Base-by-base conservation (phyloP, 2,888 invertebrate species). In the Polymixis lichenea region DNA sequence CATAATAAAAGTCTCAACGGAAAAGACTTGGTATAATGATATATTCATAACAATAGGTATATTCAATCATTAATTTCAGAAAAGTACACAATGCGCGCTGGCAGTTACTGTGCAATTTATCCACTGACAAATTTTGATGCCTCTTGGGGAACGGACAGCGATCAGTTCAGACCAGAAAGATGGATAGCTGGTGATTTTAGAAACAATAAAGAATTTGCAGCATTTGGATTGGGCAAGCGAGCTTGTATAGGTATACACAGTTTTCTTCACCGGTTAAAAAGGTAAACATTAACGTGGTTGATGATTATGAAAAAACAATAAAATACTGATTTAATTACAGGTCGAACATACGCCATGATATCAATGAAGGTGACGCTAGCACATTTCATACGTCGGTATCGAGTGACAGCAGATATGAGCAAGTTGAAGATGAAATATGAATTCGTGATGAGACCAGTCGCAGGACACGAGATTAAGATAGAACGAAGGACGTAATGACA, bases 271-370 rank as follows among this genome's bases (percentile, higher is more conserved):
- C 7, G 0, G 38, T n/a, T 17, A 17, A n/a, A 28, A 28, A 28
- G 1, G 7, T n/a, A 1, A 43, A 25, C 7, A 7, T 1, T 13
- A 11, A 28, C 13, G 5, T 13, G n/a, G 0, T 22, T 11, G 15
- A 43, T 7, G 1, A 28, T 22, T 11, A 19, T 22, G 15, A 51
- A 17, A n/a, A 38, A 0, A 19, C 2, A 65, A 53, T 71, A 22
- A 43, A 49, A 78, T 38, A 2, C 0, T 73, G 0, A 28, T 62
- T 13, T 38, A 38, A 5, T 88, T 86, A 4, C 86, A 92, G 92
- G 92, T 56, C 88, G 86, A 77, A 72, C 75, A 0, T 91, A 89
- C 78, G 90, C 91, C 0, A 76, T 91, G 76, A 87, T 89, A 85
- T 86, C 85, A 0, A 86, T 91, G 87, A 92, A 92, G 72, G 90